Percentiles rank a stretch among this genome's conserved stretches.
Conservation (phyloP, 2,888 invertebrate species). For the Drosophila nr. fundita region DNA sequence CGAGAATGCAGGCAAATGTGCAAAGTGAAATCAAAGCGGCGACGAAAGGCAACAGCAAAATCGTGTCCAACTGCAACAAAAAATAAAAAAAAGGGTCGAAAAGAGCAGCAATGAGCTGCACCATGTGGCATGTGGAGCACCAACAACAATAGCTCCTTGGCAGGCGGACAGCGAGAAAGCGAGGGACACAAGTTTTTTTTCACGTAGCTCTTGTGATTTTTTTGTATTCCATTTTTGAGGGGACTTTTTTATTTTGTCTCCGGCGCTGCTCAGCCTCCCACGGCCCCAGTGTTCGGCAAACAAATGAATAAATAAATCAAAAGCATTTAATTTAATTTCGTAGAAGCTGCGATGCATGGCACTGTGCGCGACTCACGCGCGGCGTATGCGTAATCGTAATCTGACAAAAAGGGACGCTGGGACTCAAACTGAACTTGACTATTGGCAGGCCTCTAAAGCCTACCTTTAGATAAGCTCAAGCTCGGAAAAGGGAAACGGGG, state of each 20-base stretch:
- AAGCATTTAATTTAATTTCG: slow-evolving; percentile 73
- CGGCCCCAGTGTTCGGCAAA: slow-evolving; percentile 31
- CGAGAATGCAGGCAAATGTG: slow-evolving; percentile 21
- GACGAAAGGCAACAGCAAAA: slow-evolving; percentile 25
- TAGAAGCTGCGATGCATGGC: slow-evolving; percentile 34
- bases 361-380: slow-evolving; percentile 58
- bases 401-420: slow-evolving; percentile 7
- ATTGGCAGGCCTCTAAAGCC: slow-evolving; percentile 35
- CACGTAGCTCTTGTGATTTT: slow-evolving; percentile 34
- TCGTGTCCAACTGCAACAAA: slow-evolving; percentile 37
- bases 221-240: slow-evolving; percentile 13
- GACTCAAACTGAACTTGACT: slow-evolving; percentile 37
- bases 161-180: slow-evolving; percentile 12
- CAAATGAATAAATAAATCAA: slow-evolving; percentile 75
- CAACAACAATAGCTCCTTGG: slow-evolving; percentile 17
- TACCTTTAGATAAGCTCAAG: slow-evolving; percentile 28
- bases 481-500: neutral
- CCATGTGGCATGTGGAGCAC: slow-evolving; percentile 41
- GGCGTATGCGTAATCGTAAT: slow-evolving; percentile 69
- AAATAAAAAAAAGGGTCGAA: slow-evolving; percentile 21
- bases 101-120: slow-evolving; percentile 30
- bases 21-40: slow-evolving; percentile 58
- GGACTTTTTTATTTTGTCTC: neutral
- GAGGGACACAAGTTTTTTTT: slow-evolving; percentile 24
- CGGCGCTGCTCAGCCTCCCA: slow-evolving; percentile 15